Conservation (phyloP, 2,113 vertebrate species). For the Embiotoca jacksoni region DNA sequence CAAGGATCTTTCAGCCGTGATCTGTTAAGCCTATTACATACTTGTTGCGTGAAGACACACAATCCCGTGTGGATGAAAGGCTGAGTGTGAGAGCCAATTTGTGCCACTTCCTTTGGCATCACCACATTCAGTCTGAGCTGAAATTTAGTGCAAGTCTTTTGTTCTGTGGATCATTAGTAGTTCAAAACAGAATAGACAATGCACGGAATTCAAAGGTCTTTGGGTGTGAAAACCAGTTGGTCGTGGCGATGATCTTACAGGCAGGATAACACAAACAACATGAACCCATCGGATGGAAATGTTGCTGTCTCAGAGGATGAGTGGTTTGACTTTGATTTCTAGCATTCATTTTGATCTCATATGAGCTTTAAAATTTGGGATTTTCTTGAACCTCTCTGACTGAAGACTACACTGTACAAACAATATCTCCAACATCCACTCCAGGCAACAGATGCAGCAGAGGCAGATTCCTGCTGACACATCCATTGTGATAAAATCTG, state of each 20-base stretch:
- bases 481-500: conserved; percentile 12
- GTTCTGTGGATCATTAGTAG: conserved; percentile 55
- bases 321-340: background rate
- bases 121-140: conserved; percentile 23
- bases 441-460: background rate
- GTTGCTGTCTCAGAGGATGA: background rate
- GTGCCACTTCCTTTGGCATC: conserved; percentile 62
- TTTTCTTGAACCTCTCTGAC: background rate
- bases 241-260: conserved; percentile 1
- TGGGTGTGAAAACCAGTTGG: background rate
- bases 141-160: conserved; percentile 43
- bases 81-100: conserved; percentile 60
- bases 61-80: conserved; percentile 55
- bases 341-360: background rate
- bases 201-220: conserved; percentile 18
- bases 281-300: background rate
- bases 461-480: background rate
- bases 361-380: background rate
- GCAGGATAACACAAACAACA: background rate
- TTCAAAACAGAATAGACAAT: conserved; percentile 49
- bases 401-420: background rate
- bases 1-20: conserved; percentile 67
- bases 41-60: conserved; percentile 74
- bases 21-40: conserved; percentile 80
- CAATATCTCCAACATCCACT: background rate